phyloP scores from a whole-genome alignment of 2,113 vertebrate species.

The Loxodonta africana region DNA sequence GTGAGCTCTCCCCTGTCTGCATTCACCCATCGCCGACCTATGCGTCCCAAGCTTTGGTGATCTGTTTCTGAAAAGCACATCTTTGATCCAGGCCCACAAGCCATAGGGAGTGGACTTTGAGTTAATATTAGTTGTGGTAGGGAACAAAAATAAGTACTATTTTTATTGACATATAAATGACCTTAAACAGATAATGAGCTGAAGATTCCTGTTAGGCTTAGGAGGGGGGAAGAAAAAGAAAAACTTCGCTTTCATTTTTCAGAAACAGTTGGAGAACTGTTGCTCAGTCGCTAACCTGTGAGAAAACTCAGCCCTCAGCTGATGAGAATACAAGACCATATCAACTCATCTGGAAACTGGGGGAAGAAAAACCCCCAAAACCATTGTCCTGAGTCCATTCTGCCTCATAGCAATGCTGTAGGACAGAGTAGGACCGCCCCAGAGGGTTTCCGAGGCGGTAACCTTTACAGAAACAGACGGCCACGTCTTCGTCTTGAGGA shows the following conservation, averaged over 20 bases:
- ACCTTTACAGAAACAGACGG: no score
- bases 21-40: neutral
- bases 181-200: slow-evolving; percentile 48
- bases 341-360: slow-evolving; percentile 74
- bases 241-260: slow-evolving; percentile 58
- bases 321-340: slow-evolving; percentile 74
- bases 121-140: slow-evolving; percentile 30
- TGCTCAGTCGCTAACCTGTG: slow-evolving; percentile 58
- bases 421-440: neutral
- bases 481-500: no score
- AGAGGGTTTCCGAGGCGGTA: neutral
- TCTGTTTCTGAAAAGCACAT: slow-evolving; percentile 62
- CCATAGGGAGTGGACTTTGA: slow-evolving; percentile 44
- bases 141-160: slow-evolving; percentile 63
- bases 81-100: slow-evolving; percentile 55
- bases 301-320: slow-evolving; percentile 71
- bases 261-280: slow-evolving; percentile 62
- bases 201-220: neutral
- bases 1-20: neutral
- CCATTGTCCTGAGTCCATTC: neutral
- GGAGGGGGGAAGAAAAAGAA: neutral
- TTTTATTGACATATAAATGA: slow-evolving; percentile 67
- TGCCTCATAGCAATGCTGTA: neutral
- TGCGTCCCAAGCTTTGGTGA: neutral
- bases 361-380: neutral